phyloP scores from a whole-genome alignment of 2,113 vertebrate genomes.

The Antechinus stuartii region DNA sequence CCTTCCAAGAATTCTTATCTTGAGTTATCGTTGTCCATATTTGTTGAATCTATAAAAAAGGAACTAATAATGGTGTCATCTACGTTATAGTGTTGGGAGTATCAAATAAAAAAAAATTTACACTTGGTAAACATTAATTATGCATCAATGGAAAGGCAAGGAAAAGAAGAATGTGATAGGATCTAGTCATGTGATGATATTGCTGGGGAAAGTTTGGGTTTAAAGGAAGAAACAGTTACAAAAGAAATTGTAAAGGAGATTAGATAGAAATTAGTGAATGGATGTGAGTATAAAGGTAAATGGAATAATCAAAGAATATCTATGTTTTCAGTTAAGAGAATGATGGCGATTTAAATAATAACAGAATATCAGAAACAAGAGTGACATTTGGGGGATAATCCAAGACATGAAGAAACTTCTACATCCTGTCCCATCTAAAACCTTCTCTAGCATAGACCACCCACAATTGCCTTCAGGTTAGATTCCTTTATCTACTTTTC shows the following conservation, averaged over 20 bases:
- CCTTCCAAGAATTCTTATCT: background rate
- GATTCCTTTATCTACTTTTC: background rate
- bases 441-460: background rate
- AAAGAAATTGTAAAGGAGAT: background rate
- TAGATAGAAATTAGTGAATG: background rate
- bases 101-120: background rate
- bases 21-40: background rate
- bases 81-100: background rate
- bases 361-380: background rate
- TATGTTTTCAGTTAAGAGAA: background rate
- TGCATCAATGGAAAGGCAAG: background rate
- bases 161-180: background rate
- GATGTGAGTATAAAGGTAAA: background rate
- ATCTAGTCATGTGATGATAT: background rate
- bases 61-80: background rate
- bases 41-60: background rate
- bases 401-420: background rate
- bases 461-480: background rate
- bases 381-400: background rate
- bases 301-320: background rate
- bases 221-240: background rate
- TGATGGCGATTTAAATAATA: background rate
- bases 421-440: accelerated
- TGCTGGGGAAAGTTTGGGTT: background rate
- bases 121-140: background rate